Conservation (phyloP, 2,797 vertebrate genomes). For the Melopsittacus undulatus region DNA sequence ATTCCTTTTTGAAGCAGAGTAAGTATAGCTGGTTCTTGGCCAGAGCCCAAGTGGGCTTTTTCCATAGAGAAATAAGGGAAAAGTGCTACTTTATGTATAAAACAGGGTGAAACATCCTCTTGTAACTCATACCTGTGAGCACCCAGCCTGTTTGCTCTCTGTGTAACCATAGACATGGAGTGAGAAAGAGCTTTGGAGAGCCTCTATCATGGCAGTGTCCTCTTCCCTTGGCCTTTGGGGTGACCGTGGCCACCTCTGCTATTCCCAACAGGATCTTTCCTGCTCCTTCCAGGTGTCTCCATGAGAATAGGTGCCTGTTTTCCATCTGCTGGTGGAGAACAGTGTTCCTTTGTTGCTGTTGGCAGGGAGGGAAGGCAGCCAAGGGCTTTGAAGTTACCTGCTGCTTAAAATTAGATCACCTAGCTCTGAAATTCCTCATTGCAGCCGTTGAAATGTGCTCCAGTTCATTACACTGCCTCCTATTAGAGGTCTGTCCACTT, state of each 20-base stretch:
- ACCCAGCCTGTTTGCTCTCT: not conserved
- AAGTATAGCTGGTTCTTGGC: not conserved
- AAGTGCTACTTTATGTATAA: not conserved
- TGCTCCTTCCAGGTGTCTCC: conserved; percentile 16
- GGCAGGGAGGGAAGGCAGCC: conserved; percentile 19
- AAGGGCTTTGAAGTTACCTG: conserved; percentile 7
- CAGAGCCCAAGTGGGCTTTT: not conserved
- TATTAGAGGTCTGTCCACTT: fast-evolving
- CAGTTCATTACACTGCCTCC: not conserved
- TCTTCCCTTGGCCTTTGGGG: not conserved
- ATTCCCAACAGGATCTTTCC: not conserved
- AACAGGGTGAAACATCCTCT: not conserved
- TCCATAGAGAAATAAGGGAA: not conserved
- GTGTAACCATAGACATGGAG: fast-evolving
- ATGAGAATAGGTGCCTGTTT: not conserved
- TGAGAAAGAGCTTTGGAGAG: not conserved
- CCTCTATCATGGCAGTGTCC: fast-evolving
- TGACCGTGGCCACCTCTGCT: not conserved
- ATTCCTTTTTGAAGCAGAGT: not conserved
- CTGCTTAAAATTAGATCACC: not conserved
- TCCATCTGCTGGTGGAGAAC: conserved; percentile 31
- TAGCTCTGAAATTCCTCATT: not conserved
- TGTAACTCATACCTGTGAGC: not conserved
- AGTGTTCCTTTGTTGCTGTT: conserved; percentile 21
- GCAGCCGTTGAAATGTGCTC: not conserved